phyloP scores from a whole-genome alignment of 2,888 invertebrate genomes.

The Cerceris ruficornis region DNA sequence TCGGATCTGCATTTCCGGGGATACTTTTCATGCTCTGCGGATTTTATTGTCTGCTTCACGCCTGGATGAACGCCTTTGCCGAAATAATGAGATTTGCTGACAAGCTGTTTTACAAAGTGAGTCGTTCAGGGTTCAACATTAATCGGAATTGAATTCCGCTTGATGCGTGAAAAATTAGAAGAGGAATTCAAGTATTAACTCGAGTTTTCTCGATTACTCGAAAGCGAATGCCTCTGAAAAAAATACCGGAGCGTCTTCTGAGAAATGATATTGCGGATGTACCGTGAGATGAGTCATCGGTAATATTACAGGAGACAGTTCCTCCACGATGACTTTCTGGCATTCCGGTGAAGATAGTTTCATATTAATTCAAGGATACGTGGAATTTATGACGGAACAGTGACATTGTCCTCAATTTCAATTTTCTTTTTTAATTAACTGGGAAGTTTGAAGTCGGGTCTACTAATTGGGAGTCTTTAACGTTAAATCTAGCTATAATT shows the following conservation, averaged over 20 bases:
- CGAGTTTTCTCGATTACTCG: no score
- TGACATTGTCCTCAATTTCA: no score
- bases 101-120: slow-evolving; percentile 89
- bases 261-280: not conserved
- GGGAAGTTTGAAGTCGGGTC: no score
- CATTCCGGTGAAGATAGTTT: not conserved
- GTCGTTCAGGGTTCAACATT: slow-evolving; percentile 36
- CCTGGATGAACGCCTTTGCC: slow-evolving; percentile 95
- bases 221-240: no score
- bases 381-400: no score
- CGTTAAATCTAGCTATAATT: no score
- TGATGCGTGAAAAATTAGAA: no score
- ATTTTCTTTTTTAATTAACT: no score
- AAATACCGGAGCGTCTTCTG: not conserved
- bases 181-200: no score
- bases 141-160: no score
- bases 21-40: slow-evolving; percentile 87
- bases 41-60: slow-evolving; percentile 94
- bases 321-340: not conserved
- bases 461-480: no score
- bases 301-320: not conserved
- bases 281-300: slow-evolving; percentile 22
- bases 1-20: slow-evolving; percentile 89
- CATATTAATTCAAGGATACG: not conserved
- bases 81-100: slow-evolving; percentile 95